phyloP scores from a whole-genome alignment of 2,888 invertebrate species.

The Latrodectus hesperus region DNA sequence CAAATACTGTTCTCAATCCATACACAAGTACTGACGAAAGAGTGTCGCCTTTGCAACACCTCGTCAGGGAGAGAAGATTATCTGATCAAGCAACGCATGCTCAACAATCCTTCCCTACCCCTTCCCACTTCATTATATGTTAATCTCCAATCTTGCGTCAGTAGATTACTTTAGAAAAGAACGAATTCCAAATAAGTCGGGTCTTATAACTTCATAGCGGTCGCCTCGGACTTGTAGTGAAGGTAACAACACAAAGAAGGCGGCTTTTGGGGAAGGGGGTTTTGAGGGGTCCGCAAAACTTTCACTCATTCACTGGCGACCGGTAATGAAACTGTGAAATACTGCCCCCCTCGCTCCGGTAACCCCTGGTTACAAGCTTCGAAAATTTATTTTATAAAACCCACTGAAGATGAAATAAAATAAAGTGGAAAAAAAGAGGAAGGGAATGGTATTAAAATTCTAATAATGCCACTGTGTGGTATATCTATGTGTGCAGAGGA shows the following conservation, averaged over 20 bases:
- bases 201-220: slow-evolving; percentile 57
- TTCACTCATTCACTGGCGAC: slow-evolving; percentile 47
- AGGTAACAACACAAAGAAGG: slow-evolving; percentile 57
- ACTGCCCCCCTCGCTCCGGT: slow-evolving; percentile 17
- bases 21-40: neutral
- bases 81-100: slow-evolving; percentile 32
- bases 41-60: neutral
- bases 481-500: slow-evolving; percentile 30
- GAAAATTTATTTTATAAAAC: slow-evolving; percentile 66
- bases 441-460: slow-evolving; percentile 58
- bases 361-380: slow-evolving; percentile 36
- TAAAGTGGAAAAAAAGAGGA: slow-evolving; percentile 28
- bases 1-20: neutral
- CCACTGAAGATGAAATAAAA: slow-evolving; percentile 14
- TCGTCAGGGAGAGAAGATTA: slow-evolving; percentile 31
- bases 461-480: slow-evolving; percentile 49
- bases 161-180: slow-evolving; percentile 49
- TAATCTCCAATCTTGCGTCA: slow-evolving; percentile 44
- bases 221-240: slow-evolving; percentile 45
- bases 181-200: slow-evolving; percentile 58
- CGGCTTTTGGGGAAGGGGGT: slow-evolving; percentile 22
- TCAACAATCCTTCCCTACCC: neutral
- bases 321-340: slow-evolving; percentile 56
- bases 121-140: slow-evolving; percentile 56
- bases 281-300: slow-evolving; percentile 26